Evolutionary conservation across 1,140 invertebrate species (phyloP).

Genomic region (Drosophila littoralis): DNA sequence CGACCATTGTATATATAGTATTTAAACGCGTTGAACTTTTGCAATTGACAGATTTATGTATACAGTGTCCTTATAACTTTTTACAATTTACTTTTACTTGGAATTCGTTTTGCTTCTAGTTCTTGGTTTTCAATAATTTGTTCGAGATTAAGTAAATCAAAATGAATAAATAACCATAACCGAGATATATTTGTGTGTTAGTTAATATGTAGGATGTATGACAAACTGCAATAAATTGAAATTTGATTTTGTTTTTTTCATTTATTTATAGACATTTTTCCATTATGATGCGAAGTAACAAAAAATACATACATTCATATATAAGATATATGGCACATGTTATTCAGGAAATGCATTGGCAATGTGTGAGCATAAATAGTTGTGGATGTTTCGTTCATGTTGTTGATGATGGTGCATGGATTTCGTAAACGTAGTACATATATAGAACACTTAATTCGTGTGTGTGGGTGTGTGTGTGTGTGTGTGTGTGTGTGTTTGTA

Average conservation of each 20-base stretch:
- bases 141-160: slow-evolving; percentile 39
- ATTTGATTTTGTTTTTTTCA: slow-evolving; percentile 18
- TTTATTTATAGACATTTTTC: slow-evolving; percentile 38
- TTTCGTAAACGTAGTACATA: slow-evolving; percentile 24
- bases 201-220: slow-evolving; percentile 8
- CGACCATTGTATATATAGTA: slow-evolving; percentile 24
- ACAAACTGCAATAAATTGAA: slow-evolving; percentile 35
- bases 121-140: slow-evolving; percentile 48
- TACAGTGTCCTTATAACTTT: slow-evolving; percentile 22
- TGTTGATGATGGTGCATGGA: slow-evolving; percentile 31
- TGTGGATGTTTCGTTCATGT: slow-evolving; percentile 12
- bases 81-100: slow-evolving; percentile 15
- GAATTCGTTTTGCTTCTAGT: neutral
- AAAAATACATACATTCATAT: slow-evolving; percentile 41
- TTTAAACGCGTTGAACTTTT: slow-evolving; percentile 69
- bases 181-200: slow-evolving; percentile 18
- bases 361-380: slow-evolving; percentile 31
- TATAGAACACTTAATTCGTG: neutral
- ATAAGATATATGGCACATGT: slow-evolving; percentile 48
- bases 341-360: slow-evolving; percentile 34
- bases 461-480: neutral
- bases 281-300: slow-evolving; percentile 33
- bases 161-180: slow-evolving; percentile 44
- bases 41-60: slow-evolving; percentile 76
- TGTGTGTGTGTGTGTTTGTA: neutral